phyloP scores from a whole-genome alignment of 2,113 vertebrate genomes.

The Aramus guarauna region DNA sequence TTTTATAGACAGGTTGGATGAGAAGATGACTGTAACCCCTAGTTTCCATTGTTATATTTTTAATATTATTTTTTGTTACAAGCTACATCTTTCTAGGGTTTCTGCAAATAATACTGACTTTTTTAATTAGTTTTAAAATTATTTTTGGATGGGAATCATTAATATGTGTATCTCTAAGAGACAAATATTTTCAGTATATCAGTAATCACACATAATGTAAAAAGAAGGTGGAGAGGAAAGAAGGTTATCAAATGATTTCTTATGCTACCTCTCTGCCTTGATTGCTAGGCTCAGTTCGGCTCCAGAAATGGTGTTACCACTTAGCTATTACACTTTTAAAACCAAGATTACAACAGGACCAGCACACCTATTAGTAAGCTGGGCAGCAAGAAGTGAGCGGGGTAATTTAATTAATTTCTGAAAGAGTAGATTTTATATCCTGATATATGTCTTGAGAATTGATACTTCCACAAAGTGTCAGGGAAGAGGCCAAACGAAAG shows the following conservation, averaged over 20 bases:
- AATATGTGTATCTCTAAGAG: neutral
- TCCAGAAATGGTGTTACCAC: neutral
- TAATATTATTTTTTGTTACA: neutral
- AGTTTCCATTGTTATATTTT: neutral
- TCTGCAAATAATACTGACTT: neutral
- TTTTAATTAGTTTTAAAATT: neutral
- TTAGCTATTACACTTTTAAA: neutral
- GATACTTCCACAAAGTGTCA: neutral
- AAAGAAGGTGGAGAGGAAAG: neutral
- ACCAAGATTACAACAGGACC: neutral
- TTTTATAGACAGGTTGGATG: neutral
- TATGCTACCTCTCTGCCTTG: neutral
- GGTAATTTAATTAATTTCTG: neutral
- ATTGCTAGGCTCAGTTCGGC: neutral
- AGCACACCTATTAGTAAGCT: neutral
- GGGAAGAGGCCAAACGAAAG: neutral
- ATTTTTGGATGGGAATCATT: neutral
- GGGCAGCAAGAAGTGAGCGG: rapidly evolving
- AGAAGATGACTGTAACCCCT: neutral
- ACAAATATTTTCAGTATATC: neutral
- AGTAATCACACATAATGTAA: neutral
- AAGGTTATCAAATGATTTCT: neutral
- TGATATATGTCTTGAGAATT: neutral
- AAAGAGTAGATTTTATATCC: neutral
- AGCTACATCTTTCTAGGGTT: neutral